These are phyloP conservation scores for Prietella phreatophila DNA, from an alignment of 2,113 vertebrate genomes.

Conservation along the genomic window DNA sequence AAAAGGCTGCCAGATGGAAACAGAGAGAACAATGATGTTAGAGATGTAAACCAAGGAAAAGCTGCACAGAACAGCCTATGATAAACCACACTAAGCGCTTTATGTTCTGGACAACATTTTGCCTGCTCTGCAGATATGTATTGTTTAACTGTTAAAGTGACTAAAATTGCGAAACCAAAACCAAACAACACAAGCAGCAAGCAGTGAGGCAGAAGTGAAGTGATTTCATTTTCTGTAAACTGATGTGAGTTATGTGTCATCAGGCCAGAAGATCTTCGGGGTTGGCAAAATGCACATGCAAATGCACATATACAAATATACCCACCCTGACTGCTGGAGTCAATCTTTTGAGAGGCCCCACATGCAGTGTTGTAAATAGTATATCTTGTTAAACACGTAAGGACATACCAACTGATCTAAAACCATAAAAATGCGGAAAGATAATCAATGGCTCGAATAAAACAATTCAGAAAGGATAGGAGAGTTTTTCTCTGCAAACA, in stretches of 20 bases:
- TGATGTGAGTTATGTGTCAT: conserved; percentile 39
- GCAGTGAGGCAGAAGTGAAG: background rate
- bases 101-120: conserved; percentile 21
- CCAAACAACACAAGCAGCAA: conserved; percentile 33
- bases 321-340: background rate
- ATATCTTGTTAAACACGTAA: conserved; percentile 32
- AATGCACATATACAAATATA: conserved; percentile 10
- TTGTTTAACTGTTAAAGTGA: conserved; percentile 26
- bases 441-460: conserved; percentile 30
- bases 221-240: conserved; percentile 35
- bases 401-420: conserved; percentile 23
- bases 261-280: conserved; percentile 7
- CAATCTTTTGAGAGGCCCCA: background rate
- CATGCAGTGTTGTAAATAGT: conserved; percentile 22
- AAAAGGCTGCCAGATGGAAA: conserved; percentile 36
- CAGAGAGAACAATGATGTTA: conserved; percentile 26
- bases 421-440: conserved; percentile 32
- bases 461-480: background rate
- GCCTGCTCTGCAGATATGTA: conserved; percentile 10
- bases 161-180: conserved; percentile 25
- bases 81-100: conserved; percentile 15
- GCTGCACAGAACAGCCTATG: conserved; percentile 5
- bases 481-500: background rate
- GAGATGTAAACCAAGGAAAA: conserved; percentile 27
- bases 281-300: conserved; percentile 15